Evolutionary conservation across 35 echinoderm and acorn worm species (phyloP).

Genomic region (Strongylocentrotus purpuratus): DNA sequence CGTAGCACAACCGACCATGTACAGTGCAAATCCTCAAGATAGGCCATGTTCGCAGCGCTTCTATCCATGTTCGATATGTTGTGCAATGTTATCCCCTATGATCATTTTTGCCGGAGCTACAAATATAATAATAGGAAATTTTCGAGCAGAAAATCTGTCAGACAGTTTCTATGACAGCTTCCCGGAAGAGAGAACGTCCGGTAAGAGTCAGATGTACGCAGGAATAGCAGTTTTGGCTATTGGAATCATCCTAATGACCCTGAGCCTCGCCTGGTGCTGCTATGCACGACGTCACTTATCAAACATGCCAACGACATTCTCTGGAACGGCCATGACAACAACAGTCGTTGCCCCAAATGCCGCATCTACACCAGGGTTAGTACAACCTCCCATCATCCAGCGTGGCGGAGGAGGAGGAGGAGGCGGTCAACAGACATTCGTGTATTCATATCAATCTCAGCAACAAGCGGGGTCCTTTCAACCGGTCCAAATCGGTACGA

Average conservation of each 20-base stretch:
- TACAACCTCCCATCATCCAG: neutral
- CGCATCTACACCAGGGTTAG: neutral
- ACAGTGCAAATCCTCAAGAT: neutral
- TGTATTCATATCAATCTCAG: neutral
- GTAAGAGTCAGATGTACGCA: neutral
- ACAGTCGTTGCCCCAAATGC: neutral
- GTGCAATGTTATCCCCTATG: neutral
- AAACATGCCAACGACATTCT: neutral
- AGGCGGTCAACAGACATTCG: neutral
- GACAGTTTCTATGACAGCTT: neutral
- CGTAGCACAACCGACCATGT: neutral
- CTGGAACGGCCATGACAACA: neutral
- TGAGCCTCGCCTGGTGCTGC: neutral
- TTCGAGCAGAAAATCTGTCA: neutral
- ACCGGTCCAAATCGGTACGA: neutral
- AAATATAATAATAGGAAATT: neutral
- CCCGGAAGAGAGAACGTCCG: neutral
- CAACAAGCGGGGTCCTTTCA: neutral
- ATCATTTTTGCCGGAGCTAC: neutral
- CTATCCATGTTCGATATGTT: neutral
- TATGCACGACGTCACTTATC: neutral
- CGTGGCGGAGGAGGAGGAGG: neutral
- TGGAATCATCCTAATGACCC: neutral
- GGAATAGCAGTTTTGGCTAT: neutral
- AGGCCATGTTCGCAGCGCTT: neutral